Evolutionary conservation across 2,797 vertebrate genomes (phyloP).

Genomic region (Pelobates cultripes): DNA sequence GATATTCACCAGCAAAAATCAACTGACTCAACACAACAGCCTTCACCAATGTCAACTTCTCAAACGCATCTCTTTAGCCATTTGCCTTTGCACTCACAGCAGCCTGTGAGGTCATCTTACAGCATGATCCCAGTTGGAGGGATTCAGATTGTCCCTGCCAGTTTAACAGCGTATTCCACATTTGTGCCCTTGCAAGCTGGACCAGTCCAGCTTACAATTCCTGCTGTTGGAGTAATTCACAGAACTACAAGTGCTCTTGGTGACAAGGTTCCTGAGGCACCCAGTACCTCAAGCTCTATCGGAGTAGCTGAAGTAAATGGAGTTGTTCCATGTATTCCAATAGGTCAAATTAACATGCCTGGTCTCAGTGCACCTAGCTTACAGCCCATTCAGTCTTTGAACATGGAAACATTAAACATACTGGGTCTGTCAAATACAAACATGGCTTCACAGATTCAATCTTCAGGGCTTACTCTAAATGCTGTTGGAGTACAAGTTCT

Average conservation of each 20-base stretch:
- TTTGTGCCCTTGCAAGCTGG: slow-evolving; percentile 91
- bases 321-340: slow-evolving; percentile 86
- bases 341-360: slow-evolving; percentile 81
- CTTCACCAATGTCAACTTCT: slow-evolving; percentile 63
- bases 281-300: slow-evolving; percentile 62
- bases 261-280: slow-evolving; percentile 55
- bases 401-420: slow-evolving; percentile 86
- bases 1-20: slow-evolving; percentile 67
- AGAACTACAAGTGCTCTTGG: slow-evolving; percentile 75
- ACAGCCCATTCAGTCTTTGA: slow-evolving; percentile 74
- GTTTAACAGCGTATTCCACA: slow-evolving; percentile 90
- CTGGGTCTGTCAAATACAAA: slow-evolving; percentile 83
- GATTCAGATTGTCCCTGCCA: slow-evolving; percentile 89
- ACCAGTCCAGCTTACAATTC: slow-evolving; percentile 91
- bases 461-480: slow-evolving; percentile 87
- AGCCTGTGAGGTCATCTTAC: slow-evolving; percentile 82
- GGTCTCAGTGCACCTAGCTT: slow-evolving; percentile 71
- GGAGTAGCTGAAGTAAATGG: slow-evolving; percentile 81
- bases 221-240: slow-evolving; percentile 89
- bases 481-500: slow-evolving; percentile 91
- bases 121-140: slow-evolving; percentile 90
- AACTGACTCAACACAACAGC: slow-evolving; percentile 62
- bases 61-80: slow-evolving; percentile 92
- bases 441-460: slow-evolving; percentile 75
- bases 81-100: slow-evolving; percentile 94